Conservation (phyloP, 2,113 vertebrate genomes). For the Menidia beryllina region DNA sequence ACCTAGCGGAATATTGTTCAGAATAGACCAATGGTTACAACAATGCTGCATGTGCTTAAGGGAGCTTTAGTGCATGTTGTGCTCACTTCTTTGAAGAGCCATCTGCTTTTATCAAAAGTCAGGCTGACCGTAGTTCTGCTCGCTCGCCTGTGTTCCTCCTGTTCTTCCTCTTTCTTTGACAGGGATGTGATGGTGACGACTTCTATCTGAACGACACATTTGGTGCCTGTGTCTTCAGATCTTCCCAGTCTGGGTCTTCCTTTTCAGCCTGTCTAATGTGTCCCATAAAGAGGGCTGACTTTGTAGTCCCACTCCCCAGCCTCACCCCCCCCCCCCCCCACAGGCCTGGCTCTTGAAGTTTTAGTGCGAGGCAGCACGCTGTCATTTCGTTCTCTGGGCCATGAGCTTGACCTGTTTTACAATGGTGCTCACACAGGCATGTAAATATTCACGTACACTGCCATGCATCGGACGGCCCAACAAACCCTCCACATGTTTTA, state of each 20-base stretch:
- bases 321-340: neutral
- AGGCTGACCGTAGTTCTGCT: constrained; percentile 7
- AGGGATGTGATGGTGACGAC: constrained; percentile 37
- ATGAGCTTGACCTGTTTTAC: constrained; percentile 58
- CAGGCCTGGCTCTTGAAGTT: constrained; percentile 44
- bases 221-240: constrained; percentile 51
- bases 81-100: constrained; percentile 28
- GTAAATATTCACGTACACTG: constrained; percentile 39
- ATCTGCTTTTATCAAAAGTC: constrained; percentile 9
- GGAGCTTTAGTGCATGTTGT: constrained; percentile 21
- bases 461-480: constrained; percentile 58
- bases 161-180: constrained; percentile 21
- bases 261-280: constrained; percentile 35
- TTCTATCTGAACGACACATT: constrained; percentile 37
- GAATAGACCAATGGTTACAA: constrained; percentile 5
- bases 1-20: constrained; percentile 13
- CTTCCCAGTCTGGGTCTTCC: constrained; percentile 38
- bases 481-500: constrained; percentile 69
- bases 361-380: constrained; percentile 51
- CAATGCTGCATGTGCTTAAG: too few species aligned
- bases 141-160: neutral
- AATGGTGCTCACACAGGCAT: constrained; percentile 31
- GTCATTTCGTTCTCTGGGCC: constrained; percentile 59
- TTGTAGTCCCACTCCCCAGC: constrained; percentile 38
- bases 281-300: constrained; percentile 53